A percentile compares a stretch with the other conserved stretches of the same genome.
Evolutionary conservation across 2,888 invertebrate species (phyloP).

Genomic region (Leptura quadrifasciata): DNA sequence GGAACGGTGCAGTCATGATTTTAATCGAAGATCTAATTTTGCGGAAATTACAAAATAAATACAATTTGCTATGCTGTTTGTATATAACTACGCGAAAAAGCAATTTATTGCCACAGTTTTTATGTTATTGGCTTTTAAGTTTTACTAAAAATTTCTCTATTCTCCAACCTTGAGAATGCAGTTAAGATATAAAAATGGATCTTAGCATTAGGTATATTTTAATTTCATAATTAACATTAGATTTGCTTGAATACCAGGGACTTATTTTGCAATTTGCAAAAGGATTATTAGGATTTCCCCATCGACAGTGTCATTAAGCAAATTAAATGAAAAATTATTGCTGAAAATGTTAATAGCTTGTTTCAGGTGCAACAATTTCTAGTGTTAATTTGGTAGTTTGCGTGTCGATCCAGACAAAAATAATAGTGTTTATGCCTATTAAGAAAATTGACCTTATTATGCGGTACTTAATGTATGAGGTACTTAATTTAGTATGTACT

Average conservation of each 20-base stretch:
- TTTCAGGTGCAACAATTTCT: not conserved
- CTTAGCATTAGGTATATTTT: too few relatives aligned
- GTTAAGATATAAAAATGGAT: constrained; percentile 7
- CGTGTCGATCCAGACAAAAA: too few relatives aligned
- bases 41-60: not conserved
- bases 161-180: not conserved
- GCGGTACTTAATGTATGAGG: too few relatives aligned
- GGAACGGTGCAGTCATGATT: not conserved
- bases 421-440: too few relatives aligned
- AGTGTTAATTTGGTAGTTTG: not conserved
- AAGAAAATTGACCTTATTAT: too few relatives aligned
- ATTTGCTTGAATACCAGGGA: not conserved
- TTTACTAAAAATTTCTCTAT: constrained; percentile 1
- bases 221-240: not conserved
- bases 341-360: not conserved
- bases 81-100: not conserved
- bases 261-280: not conserved
- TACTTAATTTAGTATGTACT: too few relatives aligned
- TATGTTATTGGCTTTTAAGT: not conserved
- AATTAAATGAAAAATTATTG: not conserved
- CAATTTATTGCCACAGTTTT: not conserved
- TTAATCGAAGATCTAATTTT: not conserved
- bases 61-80: not conserved
- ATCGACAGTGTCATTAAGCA: not conserved
- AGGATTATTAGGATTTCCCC: not conserved